phyloP scores from a whole-genome alignment of 2,888 invertebrate genomes.

The Drosophila infuscata region DNA sequence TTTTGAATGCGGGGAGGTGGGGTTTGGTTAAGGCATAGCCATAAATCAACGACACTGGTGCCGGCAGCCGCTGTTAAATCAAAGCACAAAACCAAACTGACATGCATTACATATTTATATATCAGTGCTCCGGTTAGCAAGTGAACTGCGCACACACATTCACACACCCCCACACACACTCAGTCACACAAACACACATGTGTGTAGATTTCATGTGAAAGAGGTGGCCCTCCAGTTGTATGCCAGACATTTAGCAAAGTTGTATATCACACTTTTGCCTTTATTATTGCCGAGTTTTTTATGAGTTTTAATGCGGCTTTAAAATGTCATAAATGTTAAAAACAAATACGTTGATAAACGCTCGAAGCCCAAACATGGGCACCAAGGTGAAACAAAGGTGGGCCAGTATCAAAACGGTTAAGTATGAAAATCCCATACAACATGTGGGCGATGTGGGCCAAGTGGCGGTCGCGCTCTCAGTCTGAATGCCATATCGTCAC shows the following conservation, averaged over 20 bases:
- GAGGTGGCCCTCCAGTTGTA: constrained; percentile 39
- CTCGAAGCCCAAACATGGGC: constrained; percentile 15
- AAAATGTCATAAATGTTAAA: constrained; percentile 72
- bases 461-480: constrained; percentile 30
- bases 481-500: constrained; percentile 45
- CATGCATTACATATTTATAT: constrained; percentile 74
- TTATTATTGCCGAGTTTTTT: constrained; percentile 58
- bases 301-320: constrained; percentile 66
- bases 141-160: constrained; percentile 41
- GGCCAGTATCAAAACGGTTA: constrained; percentile 37
- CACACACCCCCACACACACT: constrained; percentile 16
- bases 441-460: constrained; percentile 11
- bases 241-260: constrained; percentile 51
- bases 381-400: constrained; percentile 31
- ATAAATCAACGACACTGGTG: constrained; percentile 65
- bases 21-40: constrained; percentile 32
- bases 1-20: constrained; percentile 15
- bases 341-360: constrained; percentile 61
- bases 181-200: constrained; percentile 13
- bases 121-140: constrained; percentile 56
- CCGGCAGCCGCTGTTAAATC: constrained; percentile 67
- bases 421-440: constrained; percentile 5
- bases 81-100: constrained; percentile 76
- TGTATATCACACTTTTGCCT: constrained; percentile 44
- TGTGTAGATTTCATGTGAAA: constrained; percentile 2